Evolutionary conservation across 2,797 vertebrate genomes (phyloP).

Genomic region (Ctenosaura bakeri): DNA sequence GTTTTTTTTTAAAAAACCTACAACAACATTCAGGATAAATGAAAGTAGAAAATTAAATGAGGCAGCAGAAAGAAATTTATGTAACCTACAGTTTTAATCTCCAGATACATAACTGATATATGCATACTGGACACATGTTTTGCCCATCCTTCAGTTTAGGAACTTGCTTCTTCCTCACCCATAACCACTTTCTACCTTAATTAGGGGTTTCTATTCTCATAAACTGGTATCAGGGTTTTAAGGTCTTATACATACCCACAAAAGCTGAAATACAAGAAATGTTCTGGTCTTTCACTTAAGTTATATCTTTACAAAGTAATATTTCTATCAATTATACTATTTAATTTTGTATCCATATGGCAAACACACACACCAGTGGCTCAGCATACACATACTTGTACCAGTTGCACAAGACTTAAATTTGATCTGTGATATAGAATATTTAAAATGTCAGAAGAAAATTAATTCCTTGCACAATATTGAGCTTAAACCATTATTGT

Average conservation of each 20-base stretch:
- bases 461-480: background rate
- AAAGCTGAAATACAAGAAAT: background rate
- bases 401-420: constrained; percentile 30
- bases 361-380: background rate
- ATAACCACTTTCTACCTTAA: constrained; percentile 2
- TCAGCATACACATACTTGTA: constrained; percentile 19
- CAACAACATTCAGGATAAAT: background rate
- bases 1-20: background rate
- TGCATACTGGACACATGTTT: background rate
- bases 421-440: background rate
- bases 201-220: background rate
- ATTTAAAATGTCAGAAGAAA: constrained; percentile 1
- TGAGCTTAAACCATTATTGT: background rate
- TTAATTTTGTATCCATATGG: constrained; percentile 26
- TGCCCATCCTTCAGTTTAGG: background rate
- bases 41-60: constrained; percentile 33
- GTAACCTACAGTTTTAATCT: background rate
- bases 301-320: background rate
- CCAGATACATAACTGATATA: background rate
- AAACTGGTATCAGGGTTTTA: background rate
- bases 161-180: background rate
- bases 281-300: background rate
- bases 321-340: background rate
- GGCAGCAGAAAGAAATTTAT: constrained; percentile 57
- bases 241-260: constrained; percentile 4